Percentiles rank a stretch among this genome's conserved stretches.
Evolutionary conservation across 2,113 vertebrate species (phyloP).

Genomic region (Phoenicopterus ruber): DNA sequence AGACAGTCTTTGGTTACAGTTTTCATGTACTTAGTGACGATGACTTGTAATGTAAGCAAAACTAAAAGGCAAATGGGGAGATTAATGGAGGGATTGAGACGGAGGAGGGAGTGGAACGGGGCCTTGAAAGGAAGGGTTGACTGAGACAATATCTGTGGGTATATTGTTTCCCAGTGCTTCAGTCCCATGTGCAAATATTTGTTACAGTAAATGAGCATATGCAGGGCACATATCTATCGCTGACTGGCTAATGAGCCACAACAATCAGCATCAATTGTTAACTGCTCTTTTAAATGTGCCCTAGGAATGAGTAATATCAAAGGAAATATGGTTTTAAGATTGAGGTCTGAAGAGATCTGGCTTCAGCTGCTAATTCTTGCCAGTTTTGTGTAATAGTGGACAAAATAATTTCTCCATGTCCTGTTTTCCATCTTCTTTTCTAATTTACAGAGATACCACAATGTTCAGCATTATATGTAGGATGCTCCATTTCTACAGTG

Average conservation of each 20-base stretch:
- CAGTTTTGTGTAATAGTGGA: not conserved
- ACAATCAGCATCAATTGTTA: not conserved
- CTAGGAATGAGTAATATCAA: not conserved
- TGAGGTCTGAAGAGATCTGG: not conserved
- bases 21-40: not conserved
- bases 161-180: not conserved
- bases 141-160: not conserved
- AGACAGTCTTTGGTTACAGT: not conserved
- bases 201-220: not conserved
- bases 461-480: not conserved
- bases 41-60: conserved; percentile 13
- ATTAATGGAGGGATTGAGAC: not conserved
- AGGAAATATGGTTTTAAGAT: not conserved
- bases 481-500: not conserved
- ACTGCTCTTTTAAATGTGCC: not conserved
- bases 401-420: not conserved
- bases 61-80: not conserved
- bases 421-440: not conserved
- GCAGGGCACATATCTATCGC: not conserved
- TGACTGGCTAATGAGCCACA: not conserved
- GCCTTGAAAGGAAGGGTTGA: not conserved
- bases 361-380: not conserved
- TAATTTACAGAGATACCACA: not conserved
- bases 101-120: not conserved
- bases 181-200: not conserved